A percentile compares a stretch with the other conserved stretches of the same genome.
These are phyloP conservation scores for Pygmarrhopalites habei DNA, from an alignment of 1,140 invertebrate genomes.

Conservation along the genomic window DNA sequence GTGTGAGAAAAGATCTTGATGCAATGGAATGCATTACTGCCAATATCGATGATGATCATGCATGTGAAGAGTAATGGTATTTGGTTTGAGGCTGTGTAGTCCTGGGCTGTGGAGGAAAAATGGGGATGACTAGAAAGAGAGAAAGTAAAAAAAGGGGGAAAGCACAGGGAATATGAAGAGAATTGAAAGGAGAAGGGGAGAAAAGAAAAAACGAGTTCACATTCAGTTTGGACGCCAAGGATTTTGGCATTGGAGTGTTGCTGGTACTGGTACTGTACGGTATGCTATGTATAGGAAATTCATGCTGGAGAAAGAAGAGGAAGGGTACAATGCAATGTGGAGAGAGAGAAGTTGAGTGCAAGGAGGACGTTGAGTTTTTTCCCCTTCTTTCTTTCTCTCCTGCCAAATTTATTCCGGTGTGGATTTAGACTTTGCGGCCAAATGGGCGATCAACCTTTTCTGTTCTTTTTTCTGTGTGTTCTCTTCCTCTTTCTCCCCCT, in stretches of 20 bases:
- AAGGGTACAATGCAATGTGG: background rate
- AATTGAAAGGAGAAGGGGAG: no score
- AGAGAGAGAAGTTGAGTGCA: background rate
- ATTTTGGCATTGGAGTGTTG: no score
- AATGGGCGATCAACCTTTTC: slow-evolving; percentile 9
- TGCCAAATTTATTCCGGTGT: slow-evolving; percentile 16
- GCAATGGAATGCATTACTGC: slow-evolving; percentile 24
- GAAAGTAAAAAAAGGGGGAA: background rate
- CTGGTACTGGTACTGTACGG: background rate
- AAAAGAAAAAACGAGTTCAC: no score
- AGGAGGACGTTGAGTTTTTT: no score
- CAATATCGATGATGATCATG: slow-evolving; percentile 25
- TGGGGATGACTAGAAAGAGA: no score
- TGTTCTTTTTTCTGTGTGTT: background rate
- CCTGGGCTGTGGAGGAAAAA: slow-evolving; percentile 1
- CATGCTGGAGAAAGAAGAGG: background rate
- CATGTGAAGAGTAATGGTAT: slow-evolving; percentile 22
- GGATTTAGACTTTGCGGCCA: slow-evolving; percentile 12
- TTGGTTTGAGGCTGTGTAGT: slow-evolving; percentile 18
- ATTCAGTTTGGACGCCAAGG: no score
- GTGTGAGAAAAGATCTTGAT: slow-evolving; percentile 11
- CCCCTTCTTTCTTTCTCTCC: background rate
- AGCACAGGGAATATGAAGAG: no score
- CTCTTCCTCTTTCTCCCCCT: background rate
- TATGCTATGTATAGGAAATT: background rate